Evolutionary conservation across 1,140 invertebrate genomes (phyloP).

Genomic region (Plectrocnemia conspersa): DNA sequence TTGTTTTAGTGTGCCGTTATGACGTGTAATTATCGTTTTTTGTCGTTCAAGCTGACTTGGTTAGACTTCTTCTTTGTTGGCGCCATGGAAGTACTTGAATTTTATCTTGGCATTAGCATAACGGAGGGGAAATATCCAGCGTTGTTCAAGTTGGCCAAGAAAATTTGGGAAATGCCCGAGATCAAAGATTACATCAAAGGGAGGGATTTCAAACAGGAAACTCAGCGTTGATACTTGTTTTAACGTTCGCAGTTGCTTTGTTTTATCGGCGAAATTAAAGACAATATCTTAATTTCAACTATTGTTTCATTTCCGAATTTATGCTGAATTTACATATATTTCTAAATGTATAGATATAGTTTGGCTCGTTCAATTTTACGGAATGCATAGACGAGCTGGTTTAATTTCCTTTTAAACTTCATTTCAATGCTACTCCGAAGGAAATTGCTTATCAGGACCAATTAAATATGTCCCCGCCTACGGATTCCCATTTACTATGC

Average conservation of each 20-base stretch:
- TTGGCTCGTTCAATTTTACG: too few species aligned
- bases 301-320: too few species aligned
- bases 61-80: conserved; percentile 45
- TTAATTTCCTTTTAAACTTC: not conserved
- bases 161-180: conserved; percentile 39
- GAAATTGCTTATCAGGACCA: conserved; percentile 15
- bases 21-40: not conserved
- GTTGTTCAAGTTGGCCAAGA: conserved; percentile 38
- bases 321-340: too few species aligned
- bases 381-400: too few species aligned
- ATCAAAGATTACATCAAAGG: conserved; percentile 43
- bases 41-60: conserved; percentile 43
- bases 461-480: conserved; percentile 11
- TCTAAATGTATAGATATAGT: too few species aligned
- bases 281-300: too few species aligned
- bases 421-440: conserved; percentile 1
- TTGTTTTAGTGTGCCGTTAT: not conserved
- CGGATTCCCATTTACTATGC: conserved; percentile 11
- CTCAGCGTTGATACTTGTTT: too few species aligned
- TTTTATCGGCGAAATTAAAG: too few species aligned
- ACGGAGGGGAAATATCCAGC: conserved; percentile 42
- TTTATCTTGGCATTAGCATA: conserved; percentile 38
- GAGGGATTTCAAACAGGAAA: conserved; percentile 22
- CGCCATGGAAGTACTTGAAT: conserved; percentile 40
- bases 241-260: too few species aligned